Evolutionary conservation across 2,888 invertebrate genomes (phyloP), one percentile per base, ranked within the genome.

Genomic region (Pachycephus smyrnensis): DNA sequence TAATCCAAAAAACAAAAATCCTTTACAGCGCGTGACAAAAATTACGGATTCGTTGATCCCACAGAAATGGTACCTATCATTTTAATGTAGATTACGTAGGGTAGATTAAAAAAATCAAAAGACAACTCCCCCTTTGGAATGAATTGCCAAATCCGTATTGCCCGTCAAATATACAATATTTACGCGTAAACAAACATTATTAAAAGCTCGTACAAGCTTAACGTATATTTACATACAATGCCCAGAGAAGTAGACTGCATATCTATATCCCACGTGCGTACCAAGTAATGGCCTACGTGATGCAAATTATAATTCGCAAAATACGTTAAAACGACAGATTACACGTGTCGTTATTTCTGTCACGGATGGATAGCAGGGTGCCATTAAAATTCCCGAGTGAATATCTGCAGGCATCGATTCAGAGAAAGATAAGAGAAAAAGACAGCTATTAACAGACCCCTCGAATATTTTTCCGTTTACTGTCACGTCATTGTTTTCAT

Each of bases 121-220:
- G 4, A 15, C 1, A 4, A 2, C 15, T 1, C 15, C 23, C 23
- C 1, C 6, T 6, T 2, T 23, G 40, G 2, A 55, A 55, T 55
- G 15, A 55, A 55, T 23, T 55, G 23, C 23, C 40, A 55, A 55
- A 55, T 15, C 6, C 40, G 40, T 55, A 55, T 55, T 23, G 9
- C 40, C 1, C 6, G 23, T 55, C 6, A 23, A 15, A 23, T 23
- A 55, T 9, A 75, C 78, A 83, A 81, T 83, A 80, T 83, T 85
- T 79, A 82, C 80, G 68, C 73, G 74, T 32, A 81, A 83, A 82
- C 80, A 82, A 82, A 82, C 79, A 78, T 78, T 78, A 6, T 23
- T 55, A 55, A 55, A 55, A 55, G 40, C 40, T 55, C 23, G 0
- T 4, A 4, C 40, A 40, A 15, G 40, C 40, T 40, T 15, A 12